Evolutionary conservation across 2,888 invertebrate genomes (phyloP).

Genomic region (Limnephilus auricula): DNA sequence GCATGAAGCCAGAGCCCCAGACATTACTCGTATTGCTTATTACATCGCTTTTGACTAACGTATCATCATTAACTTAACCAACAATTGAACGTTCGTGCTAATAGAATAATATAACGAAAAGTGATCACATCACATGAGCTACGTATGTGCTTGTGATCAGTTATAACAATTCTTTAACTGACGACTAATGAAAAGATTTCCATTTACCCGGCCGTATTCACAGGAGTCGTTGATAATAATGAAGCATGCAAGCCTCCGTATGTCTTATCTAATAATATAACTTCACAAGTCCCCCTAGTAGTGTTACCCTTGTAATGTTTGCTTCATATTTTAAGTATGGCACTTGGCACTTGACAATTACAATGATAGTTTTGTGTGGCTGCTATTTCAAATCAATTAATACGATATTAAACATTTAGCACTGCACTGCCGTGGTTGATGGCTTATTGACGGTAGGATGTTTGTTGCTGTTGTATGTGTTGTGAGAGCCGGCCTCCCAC

Average conservation of each 20-base stretch:
- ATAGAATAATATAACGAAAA: not conserved
- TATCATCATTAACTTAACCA: conserved; percentile 13
- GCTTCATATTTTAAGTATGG: conserved; percentile 65
- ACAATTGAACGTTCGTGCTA: not conserved
- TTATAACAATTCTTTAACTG: not conserved
- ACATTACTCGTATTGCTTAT: conserved; percentile 37
- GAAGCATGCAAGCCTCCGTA: conserved; percentile 19
- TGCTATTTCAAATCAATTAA: conserved; percentile 62
- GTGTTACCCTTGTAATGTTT: conserved; percentile 62
- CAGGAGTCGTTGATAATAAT: not conserved
- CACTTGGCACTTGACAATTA: conserved; percentile 64
- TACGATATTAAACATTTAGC: conserved; percentile 43
- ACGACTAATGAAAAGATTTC: not conserved
- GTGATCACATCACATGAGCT: conserved; percentile 3
- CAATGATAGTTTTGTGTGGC: conserved; percentile 64
- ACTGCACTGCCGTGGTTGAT: conserved; percentile 43
- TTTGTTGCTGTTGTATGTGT: conserved; percentile 37
- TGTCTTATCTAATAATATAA: conserved; percentile 28
- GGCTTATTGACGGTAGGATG: conserved; percentile 58
- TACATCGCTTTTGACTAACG: conserved; percentile 51
- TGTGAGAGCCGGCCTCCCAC: conserved; percentile 63
- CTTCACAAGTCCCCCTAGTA: conserved; percentile 40
- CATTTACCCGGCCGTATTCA: not conserved
- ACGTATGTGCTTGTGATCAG: not conserved
- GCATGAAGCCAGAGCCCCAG: conserved; percentile 26